A percentile compares a stretch with the other conserved stretches of the same genome.
Conservation (phyloP, 2,797 vertebrate species). For the Brachyalestes nurse region DNA sequence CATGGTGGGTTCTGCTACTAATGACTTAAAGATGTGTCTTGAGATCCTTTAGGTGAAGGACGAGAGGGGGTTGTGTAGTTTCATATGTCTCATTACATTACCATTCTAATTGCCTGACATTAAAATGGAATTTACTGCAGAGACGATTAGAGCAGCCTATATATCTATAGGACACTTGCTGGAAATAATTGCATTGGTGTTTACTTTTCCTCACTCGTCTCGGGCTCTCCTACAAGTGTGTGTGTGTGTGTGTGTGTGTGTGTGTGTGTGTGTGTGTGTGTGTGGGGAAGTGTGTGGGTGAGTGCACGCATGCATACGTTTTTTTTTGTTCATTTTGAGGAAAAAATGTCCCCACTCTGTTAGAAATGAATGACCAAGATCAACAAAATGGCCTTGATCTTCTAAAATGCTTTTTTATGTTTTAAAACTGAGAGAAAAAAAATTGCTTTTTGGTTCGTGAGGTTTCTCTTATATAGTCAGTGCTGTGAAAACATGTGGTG, state of each 20-base stretch:
- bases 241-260: constrained; percentile 7
- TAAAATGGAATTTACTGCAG: constrained; percentile 56
- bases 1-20: background rate
- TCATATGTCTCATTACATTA: constrained; percentile 44
- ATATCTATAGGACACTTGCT: constrained; percentile 61
- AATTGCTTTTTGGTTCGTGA: background rate
- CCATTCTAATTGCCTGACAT: constrained; percentile 47
- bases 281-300: constrained; percentile 8
- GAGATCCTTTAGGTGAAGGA: constrained; percentile 38
- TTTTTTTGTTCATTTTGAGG: too few species aligned
- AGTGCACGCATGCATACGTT: background rate
- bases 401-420: background rate
- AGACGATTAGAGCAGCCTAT: constrained; percentile 58
- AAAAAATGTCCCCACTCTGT: background rate
- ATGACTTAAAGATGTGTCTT: constrained; percentile 15
- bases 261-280: constrained; percentile 48
- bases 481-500: background rate
- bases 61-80: constrained; percentile 49
- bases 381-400: background rate
- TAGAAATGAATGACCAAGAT: background rate
- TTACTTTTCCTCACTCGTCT: constrained; percentile 59
- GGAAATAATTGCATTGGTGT: constrained; percentile 61
- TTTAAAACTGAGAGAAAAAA: too few species aligned
- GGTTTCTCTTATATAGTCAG: background rate
- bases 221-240: constrained; percentile 51